Evolutionary conservation across 2,888 invertebrate species (phyloP), one percentile per base, ranked within the genome.

Genomic region (Helleia helle): DNA sequence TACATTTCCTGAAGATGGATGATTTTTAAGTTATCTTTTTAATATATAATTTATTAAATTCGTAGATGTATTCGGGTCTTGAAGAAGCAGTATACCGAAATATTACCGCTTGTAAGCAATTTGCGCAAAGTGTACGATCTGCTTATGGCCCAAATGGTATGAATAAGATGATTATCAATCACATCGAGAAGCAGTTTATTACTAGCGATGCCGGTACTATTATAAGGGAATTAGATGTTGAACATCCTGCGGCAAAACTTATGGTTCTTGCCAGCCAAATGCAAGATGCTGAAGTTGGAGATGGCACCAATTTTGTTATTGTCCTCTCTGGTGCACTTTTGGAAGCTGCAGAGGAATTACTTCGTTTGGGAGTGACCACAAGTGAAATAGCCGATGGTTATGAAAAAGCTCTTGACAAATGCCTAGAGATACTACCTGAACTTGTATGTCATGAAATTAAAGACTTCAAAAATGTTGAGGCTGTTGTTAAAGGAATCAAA

Each of bases 131-230:
- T 48, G 92, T 99, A 14, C 90, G 94, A 50, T 95, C 98, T 13
- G 95, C 98, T 1, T 99, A 96, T 74, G 99, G 99, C 0, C 99
- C 99, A 5, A 97, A 97, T 85, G 99, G 99, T 55, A 94, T 94
- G 95, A 99, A 99, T 77, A 99, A 99, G 87, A 98, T 99, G 95
- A 93, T 99, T 13, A 99, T 99, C 44, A 99, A 99, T 80, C 98
- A 99, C 70, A 89, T 99, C 53, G 98, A 98, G 64, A 99, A 99
- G 67, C 91, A 99, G 56, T 99, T 99, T 84, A 95, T 99, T 2
- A 99, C 99, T 1, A 99, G 96, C 71, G 99, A 99, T 87, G 99
- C 99, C 13, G 99, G 97, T 1, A 99, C 99, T 0, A 99, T 99
- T 48, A 93, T 99, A 56, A 89, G 93, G 49, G 97, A 98, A 71